Conservation (phyloP, 2,888 invertebrate genomes). For the Lasioglossum malachurum region DNA sequence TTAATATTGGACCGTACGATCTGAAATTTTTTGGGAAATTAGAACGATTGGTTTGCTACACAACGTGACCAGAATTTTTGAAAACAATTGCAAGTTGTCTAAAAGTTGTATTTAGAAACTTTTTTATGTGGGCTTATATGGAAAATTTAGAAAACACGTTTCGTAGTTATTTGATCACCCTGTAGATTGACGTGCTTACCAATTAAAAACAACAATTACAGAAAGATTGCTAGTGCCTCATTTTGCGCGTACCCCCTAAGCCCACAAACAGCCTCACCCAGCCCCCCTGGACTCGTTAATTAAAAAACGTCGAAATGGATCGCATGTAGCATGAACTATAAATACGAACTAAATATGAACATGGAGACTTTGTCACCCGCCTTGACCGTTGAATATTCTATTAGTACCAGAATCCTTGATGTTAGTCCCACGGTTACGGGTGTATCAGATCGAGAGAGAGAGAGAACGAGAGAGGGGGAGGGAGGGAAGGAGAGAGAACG, state of each 20-base stretch:
- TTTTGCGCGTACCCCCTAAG: not conserved
- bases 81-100: too few relatives aligned
- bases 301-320: conserved; percentile 1
- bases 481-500: not conserved
- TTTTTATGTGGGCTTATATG: too few relatives aligned
- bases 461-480: fast-evolving
- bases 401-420: conserved; percentile 18
- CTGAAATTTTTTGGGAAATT: too few relatives aligned
- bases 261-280: not conserved
- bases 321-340: not conserved
- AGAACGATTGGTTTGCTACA: too few relatives aligned
- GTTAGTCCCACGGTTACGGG: conserved; percentile 1
- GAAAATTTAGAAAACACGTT: too few relatives aligned
- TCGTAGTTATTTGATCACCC: not conserved
- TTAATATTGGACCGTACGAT: too few relatives aligned
- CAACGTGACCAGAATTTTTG: too few relatives aligned
- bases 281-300: not conserved
- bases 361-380: not conserved
- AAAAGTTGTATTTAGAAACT: too few relatives aligned
- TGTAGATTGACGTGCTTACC: not conserved
- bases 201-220: too few relatives aligned
- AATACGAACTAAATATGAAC: not conserved
- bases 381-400: conserved; percentile 4
- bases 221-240: not conserved
- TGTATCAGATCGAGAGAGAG: not conserved